Conservation (phyloP, 2,888 invertebrate genomes). For the Blera fallax region DNA sequence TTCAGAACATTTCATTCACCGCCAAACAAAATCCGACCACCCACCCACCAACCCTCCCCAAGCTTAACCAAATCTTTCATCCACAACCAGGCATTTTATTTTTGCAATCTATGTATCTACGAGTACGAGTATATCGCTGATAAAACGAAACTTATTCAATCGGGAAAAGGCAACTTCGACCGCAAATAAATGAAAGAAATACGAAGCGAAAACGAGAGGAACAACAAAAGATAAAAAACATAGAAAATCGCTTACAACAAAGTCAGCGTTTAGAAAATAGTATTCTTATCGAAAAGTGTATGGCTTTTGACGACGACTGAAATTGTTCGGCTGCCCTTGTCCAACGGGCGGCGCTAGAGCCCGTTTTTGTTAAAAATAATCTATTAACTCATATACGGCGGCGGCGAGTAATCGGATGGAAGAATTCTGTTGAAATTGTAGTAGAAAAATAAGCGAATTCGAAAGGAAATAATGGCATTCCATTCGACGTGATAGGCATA, state of each 20-base stretch:
- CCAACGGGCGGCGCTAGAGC: background rate
- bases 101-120: slow-evolving; percentile 34
- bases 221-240: background rate
- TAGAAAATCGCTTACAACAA: slow-evolving; percentile 30
- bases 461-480: slow-evolving; percentile 33
- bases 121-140: slow-evolving; percentile 38
- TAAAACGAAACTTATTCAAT: slow-evolving; percentile 50
- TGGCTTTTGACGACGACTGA: slow-evolving; percentile 15
- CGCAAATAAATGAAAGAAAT: slow-evolving; percentile 42
- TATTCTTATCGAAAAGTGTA: slow-evolving; percentile 47
- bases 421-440: slow-evolving; percentile 12
- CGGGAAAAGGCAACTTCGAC: slow-evolving; percentile 27
- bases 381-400: slow-evolving; percentile 32
- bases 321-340: slow-evolving; percentile 12
- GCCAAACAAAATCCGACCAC: background rate
- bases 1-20: slow-evolving; percentile 38
- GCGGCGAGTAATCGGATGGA: slow-evolving; percentile 11
- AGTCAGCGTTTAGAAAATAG: slow-evolving; percentile 44
- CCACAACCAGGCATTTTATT: background rate
- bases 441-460: slow-evolving; percentile 33
- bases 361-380: slow-evolving; percentile 45
- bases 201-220: background rate
- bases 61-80: slow-evolving; percentile 3
- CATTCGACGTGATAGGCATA: slow-evolving; percentile 3
- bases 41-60: background rate